Percentiles rank a stretch among this genome's conserved stretches.
Conservation (phyloP, 2,888 invertebrate species). For the Dicranocentrus wangi region DNA sequence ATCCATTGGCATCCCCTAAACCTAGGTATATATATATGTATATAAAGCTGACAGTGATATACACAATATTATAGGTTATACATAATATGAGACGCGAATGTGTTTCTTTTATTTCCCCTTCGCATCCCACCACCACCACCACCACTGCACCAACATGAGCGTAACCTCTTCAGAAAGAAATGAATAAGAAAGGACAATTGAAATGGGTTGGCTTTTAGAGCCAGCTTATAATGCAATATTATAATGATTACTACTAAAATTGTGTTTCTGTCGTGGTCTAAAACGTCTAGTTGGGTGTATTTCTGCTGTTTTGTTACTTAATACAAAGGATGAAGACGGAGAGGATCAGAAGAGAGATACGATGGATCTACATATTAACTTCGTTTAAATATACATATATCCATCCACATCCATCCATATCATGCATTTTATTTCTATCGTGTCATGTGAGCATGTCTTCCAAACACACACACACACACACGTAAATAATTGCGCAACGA, state of each 20-base stretch:
- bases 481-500: constrained; percentile 50
- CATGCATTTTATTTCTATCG: constrained; percentile 13
- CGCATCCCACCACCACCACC: constrained; percentile 26
- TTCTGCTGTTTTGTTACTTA: constrained; percentile 18
- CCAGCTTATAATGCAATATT: constrained; percentile 38
- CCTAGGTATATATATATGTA: background rate
- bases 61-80: too few relatives aligned
- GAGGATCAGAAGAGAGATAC: background rate
- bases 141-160: constrained; percentile 5
- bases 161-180: constrained; percentile 41
- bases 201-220: constrained; percentile 43
- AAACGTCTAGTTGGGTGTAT: constrained; percentile 35
- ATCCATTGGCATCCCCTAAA: background rate
- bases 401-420: too few relatives aligned
- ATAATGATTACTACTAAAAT: constrained; percentile 48
- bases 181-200: constrained; percentile 53
- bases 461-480: constrained; percentile 27
- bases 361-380: constrained; percentile 30
- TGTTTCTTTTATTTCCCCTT: constrained; percentile 33
- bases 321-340: constrained; percentile 18
- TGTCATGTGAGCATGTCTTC: constrained; percentile 54
- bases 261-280: constrained; percentile 42
- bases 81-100: too few relatives aligned
- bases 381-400: background rate
- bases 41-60: too few relatives aligned